A percentile compares a stretch with the other conserved stretches of the same genome.
Conservation (phyloP, 2,888 invertebrate species). For the Euzetes globulus region DNA sequence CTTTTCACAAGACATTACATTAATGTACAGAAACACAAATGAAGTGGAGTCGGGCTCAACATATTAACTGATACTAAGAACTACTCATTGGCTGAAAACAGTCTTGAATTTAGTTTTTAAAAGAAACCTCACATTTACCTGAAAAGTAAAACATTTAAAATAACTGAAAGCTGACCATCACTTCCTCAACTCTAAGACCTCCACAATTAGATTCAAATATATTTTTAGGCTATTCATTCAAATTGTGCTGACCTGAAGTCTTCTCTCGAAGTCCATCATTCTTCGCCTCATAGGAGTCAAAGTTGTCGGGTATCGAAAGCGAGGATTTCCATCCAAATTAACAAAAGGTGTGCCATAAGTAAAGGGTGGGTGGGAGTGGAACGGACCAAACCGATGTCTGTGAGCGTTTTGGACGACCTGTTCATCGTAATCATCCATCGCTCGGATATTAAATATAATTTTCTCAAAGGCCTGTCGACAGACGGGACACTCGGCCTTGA, state of each 20-base stretch:
- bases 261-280: slow-evolving; percentile 34
- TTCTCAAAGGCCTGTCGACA: slow-evolving; percentile 86
- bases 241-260: slow-evolving; percentile 20
- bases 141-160: too few relatives aligned
- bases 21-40: too few relatives aligned
- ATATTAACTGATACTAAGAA: too few relatives aligned
- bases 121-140: too few relatives aligned
- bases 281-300: slow-evolving; percentile 44
- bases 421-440: slow-evolving; percentile 78
- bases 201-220: too few relatives aligned
- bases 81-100: too few relatives aligned
- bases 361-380: not conserved
- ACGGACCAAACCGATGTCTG: not conserved
- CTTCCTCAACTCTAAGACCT: too few relatives aligned
- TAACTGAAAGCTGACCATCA: too few relatives aligned
- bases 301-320: slow-evolving; percentile 48
- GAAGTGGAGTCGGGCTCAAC: too few relatives aligned
- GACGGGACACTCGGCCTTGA: slow-evolving; percentile 85
- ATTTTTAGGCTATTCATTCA: too few relatives aligned
- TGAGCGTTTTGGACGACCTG: slow-evolving; percentile 2
- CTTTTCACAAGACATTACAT: not conserved
- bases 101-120: too few relatives aligned
- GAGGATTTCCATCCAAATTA: slow-evolving; percentile 39
- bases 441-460: slow-evolving; percentile 84
- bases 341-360: not conserved